These are phyloP conservation scores for Pemphigus obesinymphae DNA, from an alignment of 1,140 invertebrate genomes.

Conservation along the genomic window DNA sequence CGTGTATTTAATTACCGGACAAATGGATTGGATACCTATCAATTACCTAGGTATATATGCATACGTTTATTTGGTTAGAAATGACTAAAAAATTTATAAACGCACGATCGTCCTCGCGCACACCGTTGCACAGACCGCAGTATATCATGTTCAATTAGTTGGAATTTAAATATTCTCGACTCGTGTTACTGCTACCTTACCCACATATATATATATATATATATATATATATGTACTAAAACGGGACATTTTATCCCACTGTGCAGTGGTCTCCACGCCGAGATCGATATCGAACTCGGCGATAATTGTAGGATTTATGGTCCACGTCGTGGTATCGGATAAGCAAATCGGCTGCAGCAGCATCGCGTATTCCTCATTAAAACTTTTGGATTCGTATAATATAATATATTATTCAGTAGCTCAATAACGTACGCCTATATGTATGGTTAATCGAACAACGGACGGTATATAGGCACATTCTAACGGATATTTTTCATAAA, in stretches of 20 bases:
- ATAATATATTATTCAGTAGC: not conserved
- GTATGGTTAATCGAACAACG: not conserved
- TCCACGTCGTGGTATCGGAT: not conserved
- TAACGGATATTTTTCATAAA: no score
- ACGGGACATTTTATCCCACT: conserved; percentile 1
- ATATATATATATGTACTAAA: not conserved
- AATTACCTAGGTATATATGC: no score
- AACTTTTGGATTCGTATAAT: not conserved
- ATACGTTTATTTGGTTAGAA: no score
- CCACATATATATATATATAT: not conserved
- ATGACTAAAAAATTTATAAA: no score
- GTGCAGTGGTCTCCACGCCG: not conserved
- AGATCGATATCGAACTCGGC: not conserved
- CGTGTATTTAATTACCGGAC: no score
- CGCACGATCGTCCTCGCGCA: no score
- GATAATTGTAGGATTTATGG: conserved; percentile 19
- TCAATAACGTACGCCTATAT: not conserved
- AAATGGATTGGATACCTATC: no score
- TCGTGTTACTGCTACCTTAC: not conserved
- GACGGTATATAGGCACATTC: no score
- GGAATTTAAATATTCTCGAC: not conserved
- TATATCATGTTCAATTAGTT: not conserved
- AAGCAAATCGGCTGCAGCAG: not conserved
- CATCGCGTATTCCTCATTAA: not conserved
- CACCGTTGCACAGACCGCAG: not conserved